A percentile compares a stretch with the other conserved stretches of the same genome.
These are phyloP conservation scores for Drosophila sucinea DNA, from an alignment of 1,140 invertebrate genomes.

Conservation along the genomic window DNA sequence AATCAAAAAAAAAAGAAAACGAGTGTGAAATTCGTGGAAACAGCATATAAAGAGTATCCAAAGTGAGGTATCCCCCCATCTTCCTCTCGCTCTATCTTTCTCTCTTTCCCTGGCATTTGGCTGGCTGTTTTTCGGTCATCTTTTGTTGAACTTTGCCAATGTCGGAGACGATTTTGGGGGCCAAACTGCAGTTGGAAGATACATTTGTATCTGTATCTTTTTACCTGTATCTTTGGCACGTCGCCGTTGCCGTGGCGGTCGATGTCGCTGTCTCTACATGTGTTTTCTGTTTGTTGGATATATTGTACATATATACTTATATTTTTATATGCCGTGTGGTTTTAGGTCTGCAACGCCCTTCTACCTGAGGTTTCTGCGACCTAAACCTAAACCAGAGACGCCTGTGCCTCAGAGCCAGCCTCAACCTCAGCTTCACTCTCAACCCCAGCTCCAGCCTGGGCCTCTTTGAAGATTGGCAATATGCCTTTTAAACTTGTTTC, in stretches of 20 bases:
- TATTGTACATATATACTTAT: slow-evolving; percentile 65
- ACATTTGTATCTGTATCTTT: slow-evolving; percentile 75
- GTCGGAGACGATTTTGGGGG: slow-evolving; percentile 51
- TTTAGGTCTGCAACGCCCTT: slow-evolving; percentile 72
- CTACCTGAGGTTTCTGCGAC: slow-evolving; percentile 45
- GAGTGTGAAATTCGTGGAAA: slow-evolving; percentile 74
- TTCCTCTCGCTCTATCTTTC: not conserved
- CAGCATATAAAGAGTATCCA: slow-evolving; percentile 39
- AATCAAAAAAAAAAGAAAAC: slow-evolving; percentile 31
- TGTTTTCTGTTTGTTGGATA: slow-evolving; percentile 70
- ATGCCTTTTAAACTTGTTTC: slow-evolving; percentile 79
- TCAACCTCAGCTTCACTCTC: slow-evolving; percentile 6
- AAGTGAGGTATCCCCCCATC: not conserved
- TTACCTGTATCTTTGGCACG: slow-evolving; percentile 79
- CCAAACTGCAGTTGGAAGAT: slow-evolving; percentile 65
- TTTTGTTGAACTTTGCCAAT: slow-evolving; percentile 63
- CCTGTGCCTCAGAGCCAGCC: slow-evolving; percentile 10
- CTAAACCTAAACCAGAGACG: slow-evolving; percentile 14
- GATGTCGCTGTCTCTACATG: slow-evolving; percentile 60
- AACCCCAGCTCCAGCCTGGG: slow-evolving; percentile 17
- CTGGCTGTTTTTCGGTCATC: slow-evolving; percentile 26
- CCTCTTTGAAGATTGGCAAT: slow-evolving; percentile 54
- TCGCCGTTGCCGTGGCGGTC: slow-evolving; percentile 33
- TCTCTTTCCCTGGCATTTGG: slow-evolving; percentile 26
- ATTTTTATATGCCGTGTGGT: slow-evolving; percentile 39